Evolutionary conservation across 2,797 vertebrate genomes (phyloP), one percentile per base, ranked within the genome.

Genomic region (Oryzias dopingdopingensis): DNA sequence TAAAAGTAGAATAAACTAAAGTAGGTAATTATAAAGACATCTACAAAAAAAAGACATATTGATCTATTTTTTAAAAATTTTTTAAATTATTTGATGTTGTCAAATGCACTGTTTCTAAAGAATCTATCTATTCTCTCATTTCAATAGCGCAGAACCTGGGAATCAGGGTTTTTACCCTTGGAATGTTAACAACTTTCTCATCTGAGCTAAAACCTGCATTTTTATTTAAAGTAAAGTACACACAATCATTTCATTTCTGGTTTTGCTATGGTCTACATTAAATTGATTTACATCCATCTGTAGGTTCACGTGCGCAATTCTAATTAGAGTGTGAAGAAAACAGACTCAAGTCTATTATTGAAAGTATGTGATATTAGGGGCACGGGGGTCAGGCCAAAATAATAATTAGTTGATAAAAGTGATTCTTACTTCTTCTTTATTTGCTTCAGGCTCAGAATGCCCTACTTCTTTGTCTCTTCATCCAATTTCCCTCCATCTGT

Each of bases 341-440:
- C 59, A 62, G 68, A 51, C 81, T 77, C 56, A 68, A 80, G 80
- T 82, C 77, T 74, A 69, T 79, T 77, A 84, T 65, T 77, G 70
- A 80, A 83, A 81, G 55, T 62, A 68, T 37, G 65, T 74, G 65
- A 81, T 87, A 88, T 77, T 82, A 80, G 84, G 84, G 79, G 72
- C 77, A 70, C 75, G 72, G 59, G 56, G 87, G 89, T 89, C 84
- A 89, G 77, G 84, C 65, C 76, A 77, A 82, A 86, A 87, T 79
- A 81, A 89, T 89, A 88, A 90, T 90, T 88, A 82, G 84, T 87
- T 85, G 79, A 87, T 87, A 80, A 87, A 88, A 89, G 71, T 80
- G 81, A 87, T 87, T 85, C 72, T 68, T 77, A 63, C 70, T 77
- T 74, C 78, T 86, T 67, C 84, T 86, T 84, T 83, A 81, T 89